A percentile compares a stretch with the other conserved stretches of the same genome.
Evolutionary conservation across 1,140 invertebrate genomes (phyloP).

Genomic region (Samia ricini): DNA sequence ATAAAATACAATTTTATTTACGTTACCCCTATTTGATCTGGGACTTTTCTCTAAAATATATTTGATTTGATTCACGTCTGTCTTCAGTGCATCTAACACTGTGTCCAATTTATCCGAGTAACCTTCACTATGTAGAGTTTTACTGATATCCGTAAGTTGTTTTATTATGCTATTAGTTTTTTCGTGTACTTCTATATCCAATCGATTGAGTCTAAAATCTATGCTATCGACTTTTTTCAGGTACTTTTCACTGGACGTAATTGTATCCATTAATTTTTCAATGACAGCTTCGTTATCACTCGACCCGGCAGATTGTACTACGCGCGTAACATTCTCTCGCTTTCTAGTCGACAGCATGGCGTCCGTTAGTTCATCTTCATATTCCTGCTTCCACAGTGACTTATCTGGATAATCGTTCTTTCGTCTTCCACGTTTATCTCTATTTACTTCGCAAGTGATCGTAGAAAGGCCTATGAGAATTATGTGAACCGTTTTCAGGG

Average conservation of each 20-base stretch:
- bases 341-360: slow-evolving; percentile 47
- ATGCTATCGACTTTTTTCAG: slow-evolving; percentile 64
- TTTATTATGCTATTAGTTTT: slow-evolving; percentile 63
- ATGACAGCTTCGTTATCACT: slow-evolving; percentile 54
- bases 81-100: slow-evolving; percentile 37
- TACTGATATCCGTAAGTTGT: slow-evolving; percentile 46
- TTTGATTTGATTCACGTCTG: slow-evolving; percentile 43
- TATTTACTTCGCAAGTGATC: slow-evolving; percentile 28
- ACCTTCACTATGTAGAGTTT: slow-evolving; percentile 29
- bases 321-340: slow-evolving; percentile 46
- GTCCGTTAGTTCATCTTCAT: slow-evolving; percentile 57
- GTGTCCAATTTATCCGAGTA: slow-evolving; percentile 39
- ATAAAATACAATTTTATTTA: slow-evolving; percentile 5
- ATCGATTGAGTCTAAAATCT: slow-evolving; percentile 61
- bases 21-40: slow-evolving; percentile 4
- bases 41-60: slow-evolving; percentile 34
- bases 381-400: slow-evolving; percentile 60
- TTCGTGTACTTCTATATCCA: slow-evolving; percentile 68
- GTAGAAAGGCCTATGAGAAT: slow-evolving; percentile 28
- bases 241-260: slow-evolving; percentile 65
- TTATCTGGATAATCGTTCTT: slow-evolving; percentile 43
- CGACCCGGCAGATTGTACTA: slow-evolving; percentile 26
- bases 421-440: slow-evolving; percentile 32
- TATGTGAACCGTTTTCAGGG: slow-evolving; percentile 21
- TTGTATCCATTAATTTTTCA: slow-evolving; percentile 62